A percentile compares a stretch with the other conserved stretches of the same genome.
phyloP scores from a whole-genome alignment of 2,888 invertebrate genomes.

The Blastobasis lacticolella region DNA sequence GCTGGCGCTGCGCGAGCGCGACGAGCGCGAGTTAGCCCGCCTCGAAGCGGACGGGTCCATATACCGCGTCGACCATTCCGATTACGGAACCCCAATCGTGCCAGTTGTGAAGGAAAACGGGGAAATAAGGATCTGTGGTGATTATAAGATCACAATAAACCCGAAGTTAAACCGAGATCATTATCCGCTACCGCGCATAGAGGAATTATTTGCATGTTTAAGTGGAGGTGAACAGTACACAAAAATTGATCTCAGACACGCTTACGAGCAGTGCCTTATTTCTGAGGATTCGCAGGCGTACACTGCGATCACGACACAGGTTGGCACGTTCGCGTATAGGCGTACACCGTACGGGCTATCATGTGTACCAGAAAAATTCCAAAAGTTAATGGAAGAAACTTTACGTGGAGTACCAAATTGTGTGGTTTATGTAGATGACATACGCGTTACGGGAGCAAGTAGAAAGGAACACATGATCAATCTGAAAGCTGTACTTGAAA shows the following conservation, averaged over 20 bases:
- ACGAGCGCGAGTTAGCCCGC: too few species aligned
- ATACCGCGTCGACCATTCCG: constrained; percentile 10
- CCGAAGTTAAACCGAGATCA: constrained; percentile 14
- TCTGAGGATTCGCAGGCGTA: constrained; percentile 12
- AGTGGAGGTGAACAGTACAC: constrained; percentile 18
- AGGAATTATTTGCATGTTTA: constrained; percentile 18
- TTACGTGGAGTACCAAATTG: constrained; percentile 10
- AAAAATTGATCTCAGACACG: constrained; percentile 19
- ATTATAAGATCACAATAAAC: constrained; percentile 16
- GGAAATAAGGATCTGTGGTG: constrained; percentile 13
- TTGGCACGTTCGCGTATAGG: constrained; percentile 17
- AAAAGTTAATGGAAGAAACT: too few species aligned
- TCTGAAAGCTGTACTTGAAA: constrained; percentile 8
- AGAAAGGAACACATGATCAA: constrained; percentile 3
- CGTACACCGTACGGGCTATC: constrained; percentile 16
- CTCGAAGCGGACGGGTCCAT: constrained; percentile 11
- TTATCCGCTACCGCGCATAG: constrained; percentile 17
- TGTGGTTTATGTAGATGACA: constrained; percentile 15
- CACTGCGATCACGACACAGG: too few species aligned
- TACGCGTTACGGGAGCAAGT: constrained; percentile 8
- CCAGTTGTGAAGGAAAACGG: constrained; percentile 11
- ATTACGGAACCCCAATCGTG: constrained; percentile 13
- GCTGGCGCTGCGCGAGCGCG: too few species aligned
- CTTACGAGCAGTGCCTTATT: constrained; percentile 18
- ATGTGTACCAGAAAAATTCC: constrained; percentile 17